A percentile compares a stretch with the other conserved stretches of the same genome.
phyloP scores from a whole-genome alignment of 2,888 invertebrate species.

The Elegia similella region DNA sequence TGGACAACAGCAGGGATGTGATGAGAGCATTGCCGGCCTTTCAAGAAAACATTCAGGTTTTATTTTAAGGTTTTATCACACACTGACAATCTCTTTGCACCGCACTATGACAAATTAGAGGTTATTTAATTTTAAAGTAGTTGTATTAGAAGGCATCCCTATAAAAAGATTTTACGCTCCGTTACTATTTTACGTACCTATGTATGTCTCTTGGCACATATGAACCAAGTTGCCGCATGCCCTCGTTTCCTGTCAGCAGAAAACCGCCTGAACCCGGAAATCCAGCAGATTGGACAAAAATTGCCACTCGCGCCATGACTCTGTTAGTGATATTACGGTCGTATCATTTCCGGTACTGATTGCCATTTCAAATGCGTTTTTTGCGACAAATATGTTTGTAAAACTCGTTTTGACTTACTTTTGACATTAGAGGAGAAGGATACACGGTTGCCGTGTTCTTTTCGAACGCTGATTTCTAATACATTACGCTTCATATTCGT shows the following conservation, averaged over 20 bases:
- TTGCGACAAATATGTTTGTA: background rate
- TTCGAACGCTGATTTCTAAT: no score
- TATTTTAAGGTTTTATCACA: no score
- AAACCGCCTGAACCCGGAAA: slow-evolving; percentile 48
- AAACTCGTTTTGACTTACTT: background rate
- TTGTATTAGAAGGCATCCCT: no score
- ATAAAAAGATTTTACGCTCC: no score
- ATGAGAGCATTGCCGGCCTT: no score
- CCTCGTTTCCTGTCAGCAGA: slow-evolving; percentile 15
- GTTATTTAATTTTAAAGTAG: no score
- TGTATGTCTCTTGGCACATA: background rate
- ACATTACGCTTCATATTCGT: no score
- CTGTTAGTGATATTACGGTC: slow-evolving; percentile 32
- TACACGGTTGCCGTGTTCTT: no score
- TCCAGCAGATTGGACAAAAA: slow-evolving; percentile 73
- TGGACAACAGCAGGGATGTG: no score
- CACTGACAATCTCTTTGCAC: no score
- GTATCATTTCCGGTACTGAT: slow-evolving; percentile 27
- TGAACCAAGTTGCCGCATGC: background rate
- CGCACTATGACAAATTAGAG: no score
- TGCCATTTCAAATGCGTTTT: slow-evolving; percentile 23
- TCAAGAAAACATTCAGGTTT: no score
- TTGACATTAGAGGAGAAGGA: background rate
- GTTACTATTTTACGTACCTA: background rate
- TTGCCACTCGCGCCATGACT: slow-evolving; percentile 46